Evolutionary conservation across 2,888 invertebrate species (phyloP).

Genomic region (Zonitis immaculata): DNA sequence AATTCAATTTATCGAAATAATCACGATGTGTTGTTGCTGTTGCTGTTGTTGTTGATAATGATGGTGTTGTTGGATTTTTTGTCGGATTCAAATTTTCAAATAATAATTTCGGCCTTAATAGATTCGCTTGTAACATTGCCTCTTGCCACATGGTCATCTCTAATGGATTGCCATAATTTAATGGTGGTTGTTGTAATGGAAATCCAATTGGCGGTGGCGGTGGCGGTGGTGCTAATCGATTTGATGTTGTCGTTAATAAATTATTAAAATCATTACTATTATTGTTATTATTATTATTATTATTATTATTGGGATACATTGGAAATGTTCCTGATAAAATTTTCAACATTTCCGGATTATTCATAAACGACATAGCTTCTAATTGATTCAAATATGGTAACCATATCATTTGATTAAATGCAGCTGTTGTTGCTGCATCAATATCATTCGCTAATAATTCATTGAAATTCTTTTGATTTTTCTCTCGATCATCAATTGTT

Average conservation of each 20-base stretch:
- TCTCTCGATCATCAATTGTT: conserved; percentile 2
- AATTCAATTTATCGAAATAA: conserved; percentile 29
- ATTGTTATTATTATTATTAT: too few species aligned
- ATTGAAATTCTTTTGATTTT: conserved; percentile 23
- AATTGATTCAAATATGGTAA: conserved; percentile 63
- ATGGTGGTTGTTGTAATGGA: conserved; percentile 36
- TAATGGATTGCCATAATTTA: conserved; percentile 55
- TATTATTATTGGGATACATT: too few species aligned
- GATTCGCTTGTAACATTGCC: conserved; percentile 52
- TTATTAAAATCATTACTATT: conserved; percentile 54
- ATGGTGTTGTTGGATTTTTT: conserved; percentile 17
- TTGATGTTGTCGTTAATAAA: conserved; percentile 48
- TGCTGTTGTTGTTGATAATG: background rate
- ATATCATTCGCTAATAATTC: conserved; percentile 60
- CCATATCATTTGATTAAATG: conserved; percentile 71
- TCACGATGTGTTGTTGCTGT: conserved; percentile 17
- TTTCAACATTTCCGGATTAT: conserved; percentile 55
- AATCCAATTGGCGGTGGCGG: conserved; percentile 48
- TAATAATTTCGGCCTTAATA: conserved; percentile 37
- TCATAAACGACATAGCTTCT: conserved; percentile 55
- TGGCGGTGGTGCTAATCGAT: too few species aligned
- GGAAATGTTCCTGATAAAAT: conserved; percentile 51
- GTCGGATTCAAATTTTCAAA: conserved; percentile 32
- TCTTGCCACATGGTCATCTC: conserved; percentile 69
- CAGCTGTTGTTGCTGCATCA: conserved; percentile 64